Evolutionary conservation across 2,888 invertebrate species (phyloP).

Genomic region (Ariolimax columbianus): DNA sequence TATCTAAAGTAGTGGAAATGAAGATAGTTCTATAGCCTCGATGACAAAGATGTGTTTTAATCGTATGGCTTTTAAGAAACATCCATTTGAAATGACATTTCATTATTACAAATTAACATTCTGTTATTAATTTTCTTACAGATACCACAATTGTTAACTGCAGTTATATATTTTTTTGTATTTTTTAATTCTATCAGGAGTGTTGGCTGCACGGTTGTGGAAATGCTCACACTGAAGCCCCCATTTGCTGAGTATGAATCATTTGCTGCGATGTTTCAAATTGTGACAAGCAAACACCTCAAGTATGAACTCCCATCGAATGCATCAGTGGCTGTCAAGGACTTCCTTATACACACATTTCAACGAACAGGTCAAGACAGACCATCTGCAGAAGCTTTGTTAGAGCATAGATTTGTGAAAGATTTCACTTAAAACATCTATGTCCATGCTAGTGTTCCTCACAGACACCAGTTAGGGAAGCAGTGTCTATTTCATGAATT

Average conservation of each 20-base stretch:
- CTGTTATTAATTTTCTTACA: too few species aligned
- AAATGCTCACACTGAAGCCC: constrained; percentile 78
- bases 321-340: constrained; percentile 62
- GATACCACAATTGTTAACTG: not conserved
- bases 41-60: too few species aligned
- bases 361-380: constrained; percentile 67
- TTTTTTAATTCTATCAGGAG: constrained; percentile 72
- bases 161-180: not conserved
- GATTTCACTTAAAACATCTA: constrained; percentile 49
- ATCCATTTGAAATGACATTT: too few species aligned
- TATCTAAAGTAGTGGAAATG: too few species aligned
- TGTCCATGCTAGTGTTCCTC: constrained; percentile 1
- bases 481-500: not conserved
- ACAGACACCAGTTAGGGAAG: not conserved
- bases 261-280: constrained; percentile 79
- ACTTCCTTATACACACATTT: constrained; percentile 74
- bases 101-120: too few species aligned
- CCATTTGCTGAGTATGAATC: constrained; percentile 78
- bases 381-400: constrained; percentile 73
- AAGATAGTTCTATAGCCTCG: too few species aligned
- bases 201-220: constrained; percentile 79
- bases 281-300: constrained; percentile 76
- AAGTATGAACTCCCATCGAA: constrained; percentile 73
- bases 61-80: too few species aligned
- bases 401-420: constrained; percentile 61